Base-by-base conservation (phyloP, 2,113 vertebrate species). In the Oophaga pumilio region DNA sequence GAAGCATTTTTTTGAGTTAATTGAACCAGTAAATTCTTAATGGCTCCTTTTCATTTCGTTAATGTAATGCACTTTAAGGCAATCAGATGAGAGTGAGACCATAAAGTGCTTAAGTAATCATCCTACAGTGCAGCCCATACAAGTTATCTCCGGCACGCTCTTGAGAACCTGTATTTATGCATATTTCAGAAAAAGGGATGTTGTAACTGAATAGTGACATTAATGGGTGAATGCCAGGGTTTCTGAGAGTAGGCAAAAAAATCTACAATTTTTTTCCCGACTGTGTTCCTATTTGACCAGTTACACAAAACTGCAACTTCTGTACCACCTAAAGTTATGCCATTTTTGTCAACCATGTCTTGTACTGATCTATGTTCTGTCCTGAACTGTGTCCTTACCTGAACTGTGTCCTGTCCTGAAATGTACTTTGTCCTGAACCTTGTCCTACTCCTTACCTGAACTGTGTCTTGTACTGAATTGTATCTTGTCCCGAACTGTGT, bases 11-110 rank as follows among this genome's bases (percentile, higher is more conserved):
- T 86, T 77, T 74, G 78, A 74, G 84, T 64, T 86, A 77, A 86
- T 86, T 86, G 84, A 76, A 78, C 20, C 74, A 77, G 84, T 86
- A 77, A 86, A 86, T 86, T 77, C 74, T 52, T 86, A 86, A 86
- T 77, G 84, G 59, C 22, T 20, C 59, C 49, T 49, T 77, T 77
- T 86, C 73, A 64, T 86, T 84, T 76, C 20, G 84, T 77, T 86
- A 86, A 77, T 86, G 84, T 66, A 86, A 64, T 77, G 84, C 84
- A 77, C 74, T 86, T 66, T 77, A 85, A 74, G 73, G 84, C 71
- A 85, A 85, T 85, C 83, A 74, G 68, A 85, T 8, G 53, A 76
- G 56, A 85, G 84, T 60, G 71, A 85, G 56, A 85, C 33, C 84
- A 43, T 85, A 76, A 85, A 85, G 52, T 18, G 56, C 69, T 76